Evolutionary conservation across 2,888 invertebrate genomes (phyloP), one percentile per base, ranked within the genome.

Genomic region (Campopleginae sp.): DNA sequence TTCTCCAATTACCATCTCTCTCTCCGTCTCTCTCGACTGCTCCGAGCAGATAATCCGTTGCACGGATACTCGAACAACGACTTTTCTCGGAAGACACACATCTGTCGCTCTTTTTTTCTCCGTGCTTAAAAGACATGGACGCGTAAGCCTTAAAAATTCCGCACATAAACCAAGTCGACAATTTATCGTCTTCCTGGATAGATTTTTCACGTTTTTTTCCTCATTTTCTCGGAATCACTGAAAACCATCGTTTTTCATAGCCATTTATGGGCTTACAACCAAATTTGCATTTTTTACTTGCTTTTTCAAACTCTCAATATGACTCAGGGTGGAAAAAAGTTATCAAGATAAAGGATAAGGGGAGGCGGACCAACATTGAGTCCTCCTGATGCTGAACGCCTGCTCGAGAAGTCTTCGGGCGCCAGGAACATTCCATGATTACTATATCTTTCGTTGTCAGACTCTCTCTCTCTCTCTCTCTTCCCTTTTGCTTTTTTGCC

Each of bases 1-100:
- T 81, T 78, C 84, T 80, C 75, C 80, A 83, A 80, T 86, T 81
- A 81, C 75, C 78, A 65, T 68, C 65, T 63, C 63, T 65, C n/a
- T 63, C 76, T 76, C 33, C 63, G n/a, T 65, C 38, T 65, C 33
- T 79, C 77, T 58, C 19, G n/a, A n/a, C n/a, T n/a, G n/a, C n/a
- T 12, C 19, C 27, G 44, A 63, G 48, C 54, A 74, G 48, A 65
- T 70, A 83, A 75, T 58, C 81, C 81, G 72, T 70, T 78, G 54
- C 58, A 72, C 74, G 48, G 78, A 51, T 66, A 76, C 76, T 76
- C 65, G 71, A 78, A 74, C 84, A 84, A 84, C 84, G 84, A 81
- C 84, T 85, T 81, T 81, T 81, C 84, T 85, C 58, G 72, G 82
- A 82, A 82, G 80, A 66, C 80, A 80, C 82, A 82, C 82, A 82